Conservation (phyloP, 2,113 vertebrate species). For the Melanostigma gelatinosum region DNA sequence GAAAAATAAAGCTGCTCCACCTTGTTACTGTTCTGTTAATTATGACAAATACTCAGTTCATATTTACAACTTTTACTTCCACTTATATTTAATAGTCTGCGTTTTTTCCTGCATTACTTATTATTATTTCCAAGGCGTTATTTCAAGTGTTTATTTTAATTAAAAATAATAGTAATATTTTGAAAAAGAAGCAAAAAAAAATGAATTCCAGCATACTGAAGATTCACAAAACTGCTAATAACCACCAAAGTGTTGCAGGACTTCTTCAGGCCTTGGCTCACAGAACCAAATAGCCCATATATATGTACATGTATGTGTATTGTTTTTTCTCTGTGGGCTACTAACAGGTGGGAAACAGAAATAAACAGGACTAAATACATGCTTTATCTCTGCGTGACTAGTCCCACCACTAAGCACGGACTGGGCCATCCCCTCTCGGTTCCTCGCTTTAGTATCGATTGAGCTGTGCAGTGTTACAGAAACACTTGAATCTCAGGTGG, state of each 20-base stretch:
- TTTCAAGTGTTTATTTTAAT: background rate
- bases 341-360: constrained; percentile 20
- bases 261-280: background rate
- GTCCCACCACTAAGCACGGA: constrained; percentile 69
- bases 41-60: constrained; percentile 22
- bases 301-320: background rate
- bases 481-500: constrained; percentile 89
- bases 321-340: background rate
- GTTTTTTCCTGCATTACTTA: background rate
- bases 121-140: background rate
- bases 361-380: constrained; percentile 42
- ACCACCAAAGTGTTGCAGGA: background rate
- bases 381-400: constrained; percentile 74
- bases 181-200: background rate
- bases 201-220: background rate
- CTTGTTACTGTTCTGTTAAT: constrained; percentile 35
- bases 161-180: background rate
- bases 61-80: background rate
- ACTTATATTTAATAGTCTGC: background rate
- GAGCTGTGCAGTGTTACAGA: constrained; percentile 86
- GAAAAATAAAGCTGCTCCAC: constrained; percentile 43
- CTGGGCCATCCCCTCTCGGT: constrained; percentile 69
- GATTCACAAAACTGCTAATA: background rate
- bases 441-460: constrained; percentile 86
- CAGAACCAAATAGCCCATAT: background rate